Evolutionary conservation across 2,113 vertebrate genomes (phyloP).

Genomic region (Elachura formosa): DNA sequence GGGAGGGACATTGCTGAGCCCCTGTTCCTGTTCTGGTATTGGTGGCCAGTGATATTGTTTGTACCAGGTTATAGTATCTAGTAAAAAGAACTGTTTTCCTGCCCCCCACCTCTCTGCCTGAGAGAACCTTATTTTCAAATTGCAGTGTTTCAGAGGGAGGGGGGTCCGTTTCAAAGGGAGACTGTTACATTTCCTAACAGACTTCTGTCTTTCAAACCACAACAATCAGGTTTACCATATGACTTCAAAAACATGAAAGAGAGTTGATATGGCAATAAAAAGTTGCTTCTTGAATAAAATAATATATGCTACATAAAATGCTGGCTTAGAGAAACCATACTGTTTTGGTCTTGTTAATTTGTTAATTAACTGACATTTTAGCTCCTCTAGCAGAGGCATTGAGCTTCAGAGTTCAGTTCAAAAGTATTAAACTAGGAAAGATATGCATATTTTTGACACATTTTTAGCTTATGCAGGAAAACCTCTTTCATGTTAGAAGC

Average conservation of each 20-base stretch:
- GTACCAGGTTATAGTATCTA: too few relatives aligned
- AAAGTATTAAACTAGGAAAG: neutral
- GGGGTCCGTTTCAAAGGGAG: too few relatives aligned
- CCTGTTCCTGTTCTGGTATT: too few relatives aligned
- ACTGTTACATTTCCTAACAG: too few relatives aligned
- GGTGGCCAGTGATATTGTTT: too few relatives aligned
- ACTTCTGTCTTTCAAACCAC: too few relatives aligned
- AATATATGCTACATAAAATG: neutral
- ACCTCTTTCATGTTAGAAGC: neutral
- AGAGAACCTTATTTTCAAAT: too few relatives aligned
- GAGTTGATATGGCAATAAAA: neutral
- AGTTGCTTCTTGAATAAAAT: neutral
- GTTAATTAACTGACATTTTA: conserved; percentile 23
- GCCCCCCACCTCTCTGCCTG: too few relatives aligned
- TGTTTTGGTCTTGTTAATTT: conserved; percentile 9
- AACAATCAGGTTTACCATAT: neutral
- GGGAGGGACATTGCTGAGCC: too few relatives aligned
- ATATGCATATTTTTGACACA: neutral
- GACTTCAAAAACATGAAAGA: neutral
- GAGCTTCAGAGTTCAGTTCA: neutral
- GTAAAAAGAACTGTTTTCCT: too few relatives aligned
- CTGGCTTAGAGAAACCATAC: neutral
- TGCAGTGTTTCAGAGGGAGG: too few relatives aligned
- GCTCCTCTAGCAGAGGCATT: neutral
- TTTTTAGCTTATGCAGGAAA: neutral